Evolutionary conservation across 2,888 invertebrate species (phyloP).

Genomic region (Keiferia lycopersicella): DNA sequence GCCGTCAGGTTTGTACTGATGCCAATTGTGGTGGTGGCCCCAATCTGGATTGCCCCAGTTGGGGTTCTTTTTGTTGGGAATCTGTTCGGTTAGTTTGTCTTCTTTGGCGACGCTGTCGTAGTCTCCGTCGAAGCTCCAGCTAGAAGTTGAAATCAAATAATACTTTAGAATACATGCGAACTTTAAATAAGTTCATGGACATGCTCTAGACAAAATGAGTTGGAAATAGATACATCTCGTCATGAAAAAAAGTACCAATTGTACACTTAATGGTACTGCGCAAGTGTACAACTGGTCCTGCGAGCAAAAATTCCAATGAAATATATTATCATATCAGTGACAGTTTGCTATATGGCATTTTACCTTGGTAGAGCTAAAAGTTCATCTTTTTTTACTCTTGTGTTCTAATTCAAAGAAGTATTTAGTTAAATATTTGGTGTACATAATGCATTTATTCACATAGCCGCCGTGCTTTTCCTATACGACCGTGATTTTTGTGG

Average conservation of each 20-base stretch:
- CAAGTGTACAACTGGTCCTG: too few relatives aligned
- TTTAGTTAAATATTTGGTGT: neutral
- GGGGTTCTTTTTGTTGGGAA: conserved; percentile 28
- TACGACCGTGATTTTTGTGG: neutral
- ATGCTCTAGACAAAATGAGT: neutral
- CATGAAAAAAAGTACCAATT: too few relatives aligned
- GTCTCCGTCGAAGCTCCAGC: conserved; percentile 40
- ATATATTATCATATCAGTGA: too few relatives aligned
- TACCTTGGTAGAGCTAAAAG: too few relatives aligned
- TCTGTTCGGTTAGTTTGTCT: conserved; percentile 41
- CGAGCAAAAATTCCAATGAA: too few relatives aligned
- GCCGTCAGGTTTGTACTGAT: conserved; percentile 33
- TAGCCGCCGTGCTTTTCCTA: neutral
- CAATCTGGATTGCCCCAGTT: conserved; percentile 40
- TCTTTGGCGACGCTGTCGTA: conserved; percentile 40
- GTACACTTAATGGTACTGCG: too few relatives aligned
- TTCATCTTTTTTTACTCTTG: too few relatives aligned
- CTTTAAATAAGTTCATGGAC: neutral
- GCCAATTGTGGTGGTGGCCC: conserved; percentile 48
- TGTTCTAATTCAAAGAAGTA: too few relatives aligned
- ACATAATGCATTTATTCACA: neutral
- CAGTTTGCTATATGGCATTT: too few relatives aligned
- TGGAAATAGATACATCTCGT: neutral
- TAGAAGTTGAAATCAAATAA: conserved; percentile 28
- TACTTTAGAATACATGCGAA: neutral